These are phyloP conservation scores for Silurus glanis DNA, from an alignment of 2,113 vertebrate species.

Conservation along the genomic window DNA sequence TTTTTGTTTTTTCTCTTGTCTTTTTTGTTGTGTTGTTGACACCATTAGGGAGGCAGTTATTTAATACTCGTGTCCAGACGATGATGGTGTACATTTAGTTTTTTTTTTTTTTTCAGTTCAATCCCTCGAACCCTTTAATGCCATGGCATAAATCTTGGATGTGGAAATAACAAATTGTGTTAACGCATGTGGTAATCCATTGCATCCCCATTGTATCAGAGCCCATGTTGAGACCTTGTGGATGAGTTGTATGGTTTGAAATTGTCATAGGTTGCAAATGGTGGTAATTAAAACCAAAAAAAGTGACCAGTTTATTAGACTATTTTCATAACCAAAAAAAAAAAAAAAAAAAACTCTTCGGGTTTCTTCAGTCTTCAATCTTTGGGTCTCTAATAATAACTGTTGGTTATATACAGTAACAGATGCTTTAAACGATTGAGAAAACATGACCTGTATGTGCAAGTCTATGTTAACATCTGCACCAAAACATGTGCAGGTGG, in stretches of 20 bases:
- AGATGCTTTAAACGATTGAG: neutral
- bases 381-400: too few species aligned
- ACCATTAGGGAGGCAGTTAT: neutral
- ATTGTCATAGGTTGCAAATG: neutral
- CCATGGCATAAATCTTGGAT: neutral
- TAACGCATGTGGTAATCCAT: too few species aligned
- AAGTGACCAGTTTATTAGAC: too few species aligned
- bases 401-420: neutral
- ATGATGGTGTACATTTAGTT: neutral
- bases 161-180: neutral
- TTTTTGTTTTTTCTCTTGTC: neutral
- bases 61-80: neutral
- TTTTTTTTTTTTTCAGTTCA: neutral
- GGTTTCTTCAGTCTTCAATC: neutral
- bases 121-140: neutral
- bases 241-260: neutral
- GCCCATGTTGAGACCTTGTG: neutral
- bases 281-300: neutral
- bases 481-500: constrained; percentile 77
- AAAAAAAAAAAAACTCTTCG: neutral
- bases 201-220: neutral
- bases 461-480: neutral
- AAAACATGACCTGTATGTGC: neutral
- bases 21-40: neutral
- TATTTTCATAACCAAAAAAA: neutral